phyloP scores from a whole-genome alignment of 1,140 invertebrate species.

The Cyrtorhinus lividipennis region DNA sequence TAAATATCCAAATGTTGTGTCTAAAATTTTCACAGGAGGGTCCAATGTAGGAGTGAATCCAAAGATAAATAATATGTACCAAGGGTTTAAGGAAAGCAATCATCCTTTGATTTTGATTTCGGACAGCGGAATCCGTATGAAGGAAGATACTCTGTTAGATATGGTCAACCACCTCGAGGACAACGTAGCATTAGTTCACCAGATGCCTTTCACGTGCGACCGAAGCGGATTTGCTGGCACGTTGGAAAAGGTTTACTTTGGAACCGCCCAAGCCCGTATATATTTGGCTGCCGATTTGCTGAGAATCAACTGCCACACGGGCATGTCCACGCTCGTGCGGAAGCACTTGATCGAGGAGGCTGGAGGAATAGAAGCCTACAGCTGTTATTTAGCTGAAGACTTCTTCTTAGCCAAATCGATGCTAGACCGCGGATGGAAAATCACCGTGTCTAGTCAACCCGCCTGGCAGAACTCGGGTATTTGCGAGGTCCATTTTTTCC shows the following conservation, averaged over 20 bases:
- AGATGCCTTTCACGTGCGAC: conserved; percentile 93
- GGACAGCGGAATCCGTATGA: conserved; percentile 93
- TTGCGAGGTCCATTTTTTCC: conserved; percentile 70
- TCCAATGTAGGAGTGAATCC: conserved; percentile 88
- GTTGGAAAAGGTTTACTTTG: conserved; percentile 96
- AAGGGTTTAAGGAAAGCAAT: conserved; percentile 77
- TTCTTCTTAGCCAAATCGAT: conserved; percentile 94
- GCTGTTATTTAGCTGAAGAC: conserved; percentile 93
- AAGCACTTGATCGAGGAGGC: conserved; percentile 80
- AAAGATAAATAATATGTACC: conserved; percentile 99
- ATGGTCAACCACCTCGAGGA: conserved; percentile 89
- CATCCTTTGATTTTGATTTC: conserved; percentile 90
- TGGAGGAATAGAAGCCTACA: conserved; percentile 82
- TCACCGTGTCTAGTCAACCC: conserved; percentile 70
- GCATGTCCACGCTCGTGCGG: conserved; percentile 92
- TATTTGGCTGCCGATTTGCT: conserved; percentile 86
- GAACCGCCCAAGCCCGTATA: conserved; percentile 89
- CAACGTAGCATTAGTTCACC: conserved; percentile 87
- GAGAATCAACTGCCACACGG: conserved; percentile 92
- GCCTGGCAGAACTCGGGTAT: conserved; percentile 85
- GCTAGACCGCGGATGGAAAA: conserved; percentile 63
- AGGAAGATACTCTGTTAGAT: conserved; percentile 82
- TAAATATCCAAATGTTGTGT: conserved; percentile 79
- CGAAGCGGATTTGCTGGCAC: conserved; percentile 87
- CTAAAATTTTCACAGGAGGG: conserved; percentile 66